Percentiles rank a stretch among this genome's conserved stretches.
phyloP scores from a whole-genome alignment of 2,888 invertebrate genomes.

The Eupithecia vulgata region DNA sequence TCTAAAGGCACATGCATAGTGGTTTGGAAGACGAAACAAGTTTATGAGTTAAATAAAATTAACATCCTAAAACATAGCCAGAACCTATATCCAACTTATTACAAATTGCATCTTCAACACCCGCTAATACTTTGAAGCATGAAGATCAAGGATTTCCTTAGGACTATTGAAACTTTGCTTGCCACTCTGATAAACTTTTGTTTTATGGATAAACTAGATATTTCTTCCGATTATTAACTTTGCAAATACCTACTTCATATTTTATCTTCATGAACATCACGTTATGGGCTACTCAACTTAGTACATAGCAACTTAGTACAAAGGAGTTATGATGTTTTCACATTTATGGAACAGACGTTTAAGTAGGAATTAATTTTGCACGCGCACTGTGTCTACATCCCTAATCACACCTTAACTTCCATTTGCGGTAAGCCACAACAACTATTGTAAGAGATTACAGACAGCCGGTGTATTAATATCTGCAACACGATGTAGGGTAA shows the following conservation, averaged over 20 bases:
- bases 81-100: background rate
- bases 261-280: background rate
- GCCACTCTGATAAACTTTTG: too few species aligned
- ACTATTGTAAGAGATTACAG: conserved; percentile 22
- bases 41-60: background rate
- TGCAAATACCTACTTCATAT: too few species aligned
- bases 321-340: background rate
- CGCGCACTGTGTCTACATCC: conserved; percentile 3
- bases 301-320: background rate
- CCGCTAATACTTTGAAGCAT: too few species aligned
- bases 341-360: background rate
- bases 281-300: background rate
- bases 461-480: conserved; percentile 25
- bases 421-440: conserved; percentile 26
- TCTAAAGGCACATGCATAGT: conserved; percentile 21
- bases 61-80: background rate
- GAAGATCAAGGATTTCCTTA: background rate
- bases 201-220: too few species aligned
- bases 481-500: conserved; percentile 41
- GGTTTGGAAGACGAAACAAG: too few species aligned
- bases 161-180: too few species aligned
- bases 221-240: too few species aligned
- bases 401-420: conserved; percentile 8
- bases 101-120: too few species aligned
- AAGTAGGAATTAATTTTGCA: background rate